Evolutionary conservation across 2,797 vertebrate species (phyloP).

Genomic region (Microctenopoma steveboyesi): DNA sequence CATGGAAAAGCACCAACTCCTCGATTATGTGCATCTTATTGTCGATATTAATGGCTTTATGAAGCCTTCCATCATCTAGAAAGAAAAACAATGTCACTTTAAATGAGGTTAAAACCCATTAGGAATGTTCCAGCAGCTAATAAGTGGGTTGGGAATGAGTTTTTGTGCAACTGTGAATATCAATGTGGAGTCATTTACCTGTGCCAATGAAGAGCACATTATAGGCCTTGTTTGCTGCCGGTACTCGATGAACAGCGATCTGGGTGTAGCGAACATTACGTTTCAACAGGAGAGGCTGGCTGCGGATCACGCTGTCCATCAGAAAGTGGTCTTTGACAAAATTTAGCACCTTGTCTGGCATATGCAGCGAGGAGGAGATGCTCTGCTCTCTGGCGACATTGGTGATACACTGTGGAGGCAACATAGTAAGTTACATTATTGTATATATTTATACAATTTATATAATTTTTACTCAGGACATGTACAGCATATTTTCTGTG

Average conservation of each 20-base stretch:
- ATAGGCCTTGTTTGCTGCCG: slow-evolving; percentile 77
- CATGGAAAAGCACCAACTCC: slow-evolving; percentile 88
- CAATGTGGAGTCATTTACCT: slow-evolving; percentile 73
- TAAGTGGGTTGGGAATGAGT: background rate
- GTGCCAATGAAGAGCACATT: slow-evolving; percentile 94
- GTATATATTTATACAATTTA: background rate
- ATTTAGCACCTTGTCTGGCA: slow-evolving; percentile 96
- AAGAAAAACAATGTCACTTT: background rate
- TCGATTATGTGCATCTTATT: slow-evolving; percentile 89
- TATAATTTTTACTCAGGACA: background rate
- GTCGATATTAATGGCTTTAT: slow-evolving; percentile 90
- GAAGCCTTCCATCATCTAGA: slow-evolving; percentile 91
- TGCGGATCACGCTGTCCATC: slow-evolving; percentile 92
- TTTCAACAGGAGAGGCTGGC: slow-evolving; percentile 90
- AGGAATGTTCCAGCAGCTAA: background rate
- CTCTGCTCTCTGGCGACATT: slow-evolving; percentile 84
- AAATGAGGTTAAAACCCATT: slow-evolving; percentile 9
- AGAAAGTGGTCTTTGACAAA: slow-evolving; percentile 98
- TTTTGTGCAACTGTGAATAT: background rate
- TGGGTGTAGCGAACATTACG: slow-evolving; percentile 89
- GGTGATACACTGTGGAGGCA: slow-evolving; percentile 89
- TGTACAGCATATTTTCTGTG: background rate
- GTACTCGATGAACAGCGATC: slow-evolving; percentile 86
- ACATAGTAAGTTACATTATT: slow-evolving; percentile 9
- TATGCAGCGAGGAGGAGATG: slow-evolving; percentile 91